Conservation (phyloP, 1,140 invertebrate species). For the Drosophila equinoxialis region DNA sequence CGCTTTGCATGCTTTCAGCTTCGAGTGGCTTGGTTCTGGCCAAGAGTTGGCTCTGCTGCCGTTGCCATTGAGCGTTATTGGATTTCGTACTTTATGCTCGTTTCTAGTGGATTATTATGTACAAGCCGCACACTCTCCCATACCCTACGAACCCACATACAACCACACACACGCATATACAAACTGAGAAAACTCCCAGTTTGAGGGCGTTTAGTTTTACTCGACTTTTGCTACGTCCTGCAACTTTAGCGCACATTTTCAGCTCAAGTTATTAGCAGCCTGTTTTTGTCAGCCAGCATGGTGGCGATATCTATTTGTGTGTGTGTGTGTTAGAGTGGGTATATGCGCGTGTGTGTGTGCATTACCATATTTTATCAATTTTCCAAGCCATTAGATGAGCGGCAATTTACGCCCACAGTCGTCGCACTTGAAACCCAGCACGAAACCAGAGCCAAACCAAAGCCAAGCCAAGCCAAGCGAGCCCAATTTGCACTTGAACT, state of each 20-base stretch:
- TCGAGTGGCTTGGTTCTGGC: slow-evolving; percentile 54
- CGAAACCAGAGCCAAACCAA: slow-evolving; percentile 59
- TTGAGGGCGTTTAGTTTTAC: slow-evolving; percentile 71
- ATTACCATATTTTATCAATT: slow-evolving; percentile 82
- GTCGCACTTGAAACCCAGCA: slow-evolving; percentile 70
- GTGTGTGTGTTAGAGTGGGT: slow-evolving; percentile 32
- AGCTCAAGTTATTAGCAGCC: slow-evolving; percentile 80
- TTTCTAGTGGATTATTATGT: slow-evolving; percentile 79
- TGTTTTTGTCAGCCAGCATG: slow-evolving; percentile 74
- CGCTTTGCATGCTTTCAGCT: slow-evolving; percentile 76
- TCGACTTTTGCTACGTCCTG: slow-evolving; percentile 79
- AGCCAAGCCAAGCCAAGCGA: slow-evolving; percentile 55
- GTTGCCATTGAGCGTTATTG: slow-evolving; percentile 79
- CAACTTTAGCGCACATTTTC: slow-evolving; percentile 80
- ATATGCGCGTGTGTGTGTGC: slow-evolving; percentile 54
- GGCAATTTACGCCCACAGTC: slow-evolving; percentile 78
- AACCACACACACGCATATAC: slow-evolving; percentile 10
- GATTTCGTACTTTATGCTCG: slow-evolving; percentile 78
- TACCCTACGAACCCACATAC: slow-evolving; percentile 4
- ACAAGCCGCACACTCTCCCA: slow-evolving; percentile 55
- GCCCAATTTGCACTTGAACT: slow-evolving; percentile 79
- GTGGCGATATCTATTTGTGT: slow-evolving; percentile 34
- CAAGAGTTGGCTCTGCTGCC: slow-evolving; percentile 45
- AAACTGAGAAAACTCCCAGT: slow-evolving; percentile 32
- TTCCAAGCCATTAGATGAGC: slow-evolving; percentile 80